phyloP scores from a whole-genome alignment of 2,888 invertebrate species.

The Syrphus vitripennis region DNA sequence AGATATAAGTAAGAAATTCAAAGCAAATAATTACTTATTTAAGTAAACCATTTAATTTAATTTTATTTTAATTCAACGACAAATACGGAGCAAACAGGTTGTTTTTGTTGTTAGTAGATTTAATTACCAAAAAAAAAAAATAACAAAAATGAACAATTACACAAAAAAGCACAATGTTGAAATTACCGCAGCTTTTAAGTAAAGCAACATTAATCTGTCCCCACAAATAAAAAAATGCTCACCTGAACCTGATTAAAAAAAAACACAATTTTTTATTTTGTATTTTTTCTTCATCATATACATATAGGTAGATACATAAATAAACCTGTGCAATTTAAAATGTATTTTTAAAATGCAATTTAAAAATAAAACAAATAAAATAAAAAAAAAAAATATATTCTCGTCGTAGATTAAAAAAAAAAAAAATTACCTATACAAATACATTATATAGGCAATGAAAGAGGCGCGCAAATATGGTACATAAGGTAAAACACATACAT shows the following conservation, averaged over 20 bases:
- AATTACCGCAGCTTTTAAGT: conserved; percentile 7
- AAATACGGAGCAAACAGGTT: not conserved
- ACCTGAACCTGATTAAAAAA: conserved; percentile 63
- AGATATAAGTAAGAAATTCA: conserved; percentile 4
- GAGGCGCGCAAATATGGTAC: not conserved
- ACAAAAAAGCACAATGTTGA: not conserved
- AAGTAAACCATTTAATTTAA: conserved; percentile 21
- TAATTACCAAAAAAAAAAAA: conserved; percentile 21
- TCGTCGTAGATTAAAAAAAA: conserved; percentile 10
- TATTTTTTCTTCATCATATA: not conserved
- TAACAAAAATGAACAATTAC: conserved; percentile 14
- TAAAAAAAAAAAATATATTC: not conserved
- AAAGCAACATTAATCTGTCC: conserved; percentile 20
- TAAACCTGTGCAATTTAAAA: conserved; percentile 58
- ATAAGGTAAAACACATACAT: not conserved
- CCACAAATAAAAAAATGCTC: conserved; percentile 24
- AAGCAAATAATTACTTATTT: conserved; percentile 53
- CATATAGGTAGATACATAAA: conserved; percentile 4
- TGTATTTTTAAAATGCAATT: conserved; percentile 65
- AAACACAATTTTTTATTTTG: not conserved
- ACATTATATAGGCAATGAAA: conserved; percentile 18
- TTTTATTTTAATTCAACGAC: not conserved
- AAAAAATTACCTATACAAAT: conserved; percentile 2
- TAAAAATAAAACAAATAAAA: conserved; percentile 45
- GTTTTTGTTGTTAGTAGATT: conserved; percentile 29